Percentiles rank a stretch among this genome's conserved stretches.
phyloP scores from a whole-genome alignment of 2,797 vertebrate species.

The Centropyge bicolor region DNA sequence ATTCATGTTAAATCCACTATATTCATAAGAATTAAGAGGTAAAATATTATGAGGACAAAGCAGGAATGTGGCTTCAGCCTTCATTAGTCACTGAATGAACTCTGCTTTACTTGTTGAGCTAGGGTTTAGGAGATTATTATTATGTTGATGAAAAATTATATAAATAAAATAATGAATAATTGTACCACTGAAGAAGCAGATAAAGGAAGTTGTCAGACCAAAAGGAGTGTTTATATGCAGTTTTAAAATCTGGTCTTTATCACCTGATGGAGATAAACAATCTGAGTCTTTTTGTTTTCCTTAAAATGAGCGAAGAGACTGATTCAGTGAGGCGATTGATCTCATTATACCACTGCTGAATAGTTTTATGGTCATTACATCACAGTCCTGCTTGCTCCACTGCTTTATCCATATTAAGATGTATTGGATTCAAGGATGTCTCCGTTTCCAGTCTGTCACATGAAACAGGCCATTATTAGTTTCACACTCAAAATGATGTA shows the following conservation, averaged over 20 bases:
- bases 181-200: not conserved
- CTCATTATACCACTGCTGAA: conserved; percentile 56
- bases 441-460: conserved; percentile 70
- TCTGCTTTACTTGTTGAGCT: conserved; percentile 44
- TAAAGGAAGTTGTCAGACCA: not conserved
- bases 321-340: conserved; percentile 38
- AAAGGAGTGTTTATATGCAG: not conserved
- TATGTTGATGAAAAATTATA: too few relatives aligned
- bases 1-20: conserved; percentile 61
- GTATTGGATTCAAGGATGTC: conserved; percentile 55
- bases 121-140: conserved; percentile 9
- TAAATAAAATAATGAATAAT: not conserved
- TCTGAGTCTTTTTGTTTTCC: conserved; percentile 10
- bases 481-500: conserved; percentile 80
- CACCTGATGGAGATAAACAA: conserved; percentile 54
- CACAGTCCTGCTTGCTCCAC: conserved; percentile 10
- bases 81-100: conserved; percentile 21
- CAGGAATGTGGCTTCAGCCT: conserved; percentile 5
- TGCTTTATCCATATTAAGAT: conserved; percentile 53
- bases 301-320: conserved; percentile 22
- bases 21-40: conserved; percentile 64
- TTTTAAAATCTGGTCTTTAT: conserved; percentile 34
- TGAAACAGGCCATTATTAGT: conserved; percentile 77
- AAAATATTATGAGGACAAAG: conserved; percentile 46
- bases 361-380: conserved; percentile 51